These are phyloP conservation scores for Clivina fossor DNA, from an alignment of 2,888 invertebrate genomes.

Conservation along the genomic window DNA sequence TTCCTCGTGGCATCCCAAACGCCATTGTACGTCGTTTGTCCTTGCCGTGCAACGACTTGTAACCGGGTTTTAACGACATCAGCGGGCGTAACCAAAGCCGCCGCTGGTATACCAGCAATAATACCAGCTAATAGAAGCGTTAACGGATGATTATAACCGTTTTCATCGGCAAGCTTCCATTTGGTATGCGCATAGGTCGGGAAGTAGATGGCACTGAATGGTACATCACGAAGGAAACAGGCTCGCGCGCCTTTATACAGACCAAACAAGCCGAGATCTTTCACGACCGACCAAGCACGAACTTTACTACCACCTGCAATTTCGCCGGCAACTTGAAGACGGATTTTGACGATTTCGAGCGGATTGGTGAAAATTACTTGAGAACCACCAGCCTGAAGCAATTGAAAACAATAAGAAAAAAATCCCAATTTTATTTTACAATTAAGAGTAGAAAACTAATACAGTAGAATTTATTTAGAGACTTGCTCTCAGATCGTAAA, in stretches of 20 bases:
- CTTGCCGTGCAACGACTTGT: slow-evolving; percentile 90
- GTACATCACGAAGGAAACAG: slow-evolving; percentile 93
- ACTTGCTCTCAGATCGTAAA: no score
- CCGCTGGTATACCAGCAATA: slow-evolving; percentile 94
- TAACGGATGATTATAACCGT: slow-evolving; percentile 90
- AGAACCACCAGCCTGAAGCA: slow-evolving; percentile 82
- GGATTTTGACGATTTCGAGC: slow-evolving; percentile 97
- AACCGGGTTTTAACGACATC: slow-evolving; percentile 97
- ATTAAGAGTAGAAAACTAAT: no score
- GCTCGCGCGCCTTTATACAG: slow-evolving; percentile 95
- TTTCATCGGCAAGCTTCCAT: slow-evolving; percentile 87
- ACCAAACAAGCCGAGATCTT: slow-evolving; percentile 92
- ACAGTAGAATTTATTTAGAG: no score
- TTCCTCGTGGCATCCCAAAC: slow-evolving; percentile 91
- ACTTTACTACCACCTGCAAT: slow-evolving; percentile 84
- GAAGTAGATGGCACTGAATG: slow-evolving; percentile 98
- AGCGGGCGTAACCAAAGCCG: slow-evolving; percentile 96
- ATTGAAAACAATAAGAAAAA: no score
- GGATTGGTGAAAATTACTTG: slow-evolving; percentile 99
- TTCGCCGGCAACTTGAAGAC: slow-evolving; percentile 97
- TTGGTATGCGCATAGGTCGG: slow-evolving; percentile 97
- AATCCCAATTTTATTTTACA: background rate
- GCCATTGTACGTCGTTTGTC: slow-evolving; percentile 95
- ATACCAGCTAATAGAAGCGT: slow-evolving; percentile 84
- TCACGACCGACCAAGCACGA: slow-evolving; percentile 85